Conservation (phyloP, 2,888 invertebrate genomes). For the Yponomeuta cagnagella region DNA sequence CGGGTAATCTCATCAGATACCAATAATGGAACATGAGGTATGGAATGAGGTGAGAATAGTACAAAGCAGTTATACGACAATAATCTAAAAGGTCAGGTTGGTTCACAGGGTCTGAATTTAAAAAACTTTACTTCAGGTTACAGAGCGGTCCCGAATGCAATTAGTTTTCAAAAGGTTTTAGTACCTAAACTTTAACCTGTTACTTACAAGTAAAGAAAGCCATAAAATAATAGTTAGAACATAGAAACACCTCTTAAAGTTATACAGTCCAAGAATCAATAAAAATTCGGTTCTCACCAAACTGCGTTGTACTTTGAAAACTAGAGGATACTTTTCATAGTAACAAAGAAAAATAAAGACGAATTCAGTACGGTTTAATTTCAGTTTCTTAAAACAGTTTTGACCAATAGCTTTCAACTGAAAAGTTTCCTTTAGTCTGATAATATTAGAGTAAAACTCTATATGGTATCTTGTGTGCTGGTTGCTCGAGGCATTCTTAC, state of each 20-base stretch:
- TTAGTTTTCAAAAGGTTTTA: too few species aligned
- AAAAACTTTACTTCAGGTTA: too few species aligned
- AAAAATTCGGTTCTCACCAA: slow-evolving; percentile 16
- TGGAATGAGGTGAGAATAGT: slow-evolving; percentile 43
- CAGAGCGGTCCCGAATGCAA: too few species aligned
- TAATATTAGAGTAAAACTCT: background rate
- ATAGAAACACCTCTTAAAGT: background rate
- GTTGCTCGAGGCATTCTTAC: background rate
- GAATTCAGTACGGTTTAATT: too few species aligned
- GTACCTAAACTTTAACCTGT: background rate
- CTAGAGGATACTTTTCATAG: slow-evolving; percentile 31
- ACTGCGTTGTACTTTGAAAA: slow-evolving; percentile 54
- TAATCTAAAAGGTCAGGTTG: background rate
- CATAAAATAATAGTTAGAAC: background rate
- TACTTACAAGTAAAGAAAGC: background rate
- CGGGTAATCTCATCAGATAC: slow-evolving; percentile 58
- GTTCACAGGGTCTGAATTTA: too few species aligned
- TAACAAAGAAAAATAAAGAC: background rate
- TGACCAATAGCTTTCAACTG: background rate
- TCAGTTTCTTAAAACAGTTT: background rate
- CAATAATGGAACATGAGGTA: slow-evolving; percentile 37
- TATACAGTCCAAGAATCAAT: too few species aligned
- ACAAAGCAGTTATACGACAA: slow-evolving; percentile 63
- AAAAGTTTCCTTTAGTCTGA: background rate
- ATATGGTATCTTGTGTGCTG: background rate